Base-by-base conservation (phyloP, 2,888 invertebrate genomes). In the Drosophila buzzatii region DNA sequence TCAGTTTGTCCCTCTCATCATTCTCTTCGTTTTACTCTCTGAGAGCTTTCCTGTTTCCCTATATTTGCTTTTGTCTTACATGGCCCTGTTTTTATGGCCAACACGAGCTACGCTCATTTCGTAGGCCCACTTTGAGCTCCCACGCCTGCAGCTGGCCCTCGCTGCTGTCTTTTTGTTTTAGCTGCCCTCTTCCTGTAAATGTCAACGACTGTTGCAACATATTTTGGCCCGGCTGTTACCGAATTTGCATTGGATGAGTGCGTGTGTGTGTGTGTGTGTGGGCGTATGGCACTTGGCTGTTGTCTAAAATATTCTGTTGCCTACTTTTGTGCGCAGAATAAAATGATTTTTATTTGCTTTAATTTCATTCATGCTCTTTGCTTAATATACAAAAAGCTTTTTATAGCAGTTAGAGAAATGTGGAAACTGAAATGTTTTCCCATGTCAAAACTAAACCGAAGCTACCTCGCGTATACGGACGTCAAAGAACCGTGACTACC, bases 71-170 rank as follows among this genome's bases (percentile, higher is more conserved):
- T 53, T 59, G 51, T 57, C 63, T 66, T 66, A 71, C 68, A 51
- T 73, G 59, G 49, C 42, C 76, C 73, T 65, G 67, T 53, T 90
- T 86, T 90, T 90, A 89, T 90, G 82, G 73, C 73, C 76, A 70
- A 85, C 91, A 90, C 89, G 85, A 83, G 90, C 87, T 71, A 61
- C 31, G 61, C 82, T 72, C 70, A 70, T 67, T 69, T 63, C 52
- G 71, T 75, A 80, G 76, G 75, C 79, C 60, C 52, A 61, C 69
- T 59, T 52, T 20, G 27, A 35, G 12, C 41, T 41, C 57, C 64
- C 51, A 56, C 44, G 68, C 66, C 59, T 67, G 67, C 65, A 53
- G 71, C 71, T 70, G 60, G 52, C 53, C 61, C 58, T 70, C 52
- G 49, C 49, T 18, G 31, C 56, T 56, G 59, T 60, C 65, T 39